These are phyloP conservation scores for Furcula furcula DNA, from an alignment of 2,888 invertebrate genomes.

Conservation along the genomic window DNA sequence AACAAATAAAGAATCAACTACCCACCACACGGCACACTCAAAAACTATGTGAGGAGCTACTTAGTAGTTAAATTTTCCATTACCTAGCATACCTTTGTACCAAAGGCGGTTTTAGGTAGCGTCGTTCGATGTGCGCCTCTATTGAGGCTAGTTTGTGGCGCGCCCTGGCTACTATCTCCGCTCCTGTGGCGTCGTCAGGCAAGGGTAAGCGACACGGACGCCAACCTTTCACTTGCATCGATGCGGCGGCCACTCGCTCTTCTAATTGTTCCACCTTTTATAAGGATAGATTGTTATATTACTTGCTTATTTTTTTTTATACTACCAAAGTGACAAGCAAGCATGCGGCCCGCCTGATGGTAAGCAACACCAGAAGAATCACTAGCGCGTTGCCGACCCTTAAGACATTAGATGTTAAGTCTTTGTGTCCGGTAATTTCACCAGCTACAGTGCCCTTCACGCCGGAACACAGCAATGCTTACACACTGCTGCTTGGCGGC, in stretches of 20 bases:
- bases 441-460: no score
- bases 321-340: no score
- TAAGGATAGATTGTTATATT: no score
- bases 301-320: no score
- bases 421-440: no score
- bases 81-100: conserved; percentile 82
- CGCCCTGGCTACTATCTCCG: conserved; percentile 80
- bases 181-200: conserved; percentile 83
- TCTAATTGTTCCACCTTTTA: conserved; percentile 90
- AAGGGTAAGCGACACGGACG: conserved; percentile 73
- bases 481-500: no score
- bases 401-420: no score
- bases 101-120: conserved; percentile 96
- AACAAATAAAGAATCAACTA: conserved; percentile 2
- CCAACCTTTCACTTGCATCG: conserved; percentile 96
- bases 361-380: no score
- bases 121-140: conserved; percentile 94
- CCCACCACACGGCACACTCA: conserved; percentile 9
- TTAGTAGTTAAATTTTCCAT: conserved; percentile 32
- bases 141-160: conserved; percentile 89
- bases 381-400: no score
- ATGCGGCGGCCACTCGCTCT: conserved; percentile 93
- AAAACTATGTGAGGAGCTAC: not conserved
- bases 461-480: no score
- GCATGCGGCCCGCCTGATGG: no score